Evolutionary conservation across 2,113 vertebrate genomes (phyloP).

Genomic region (Trochalopteron elliotii): DNA sequence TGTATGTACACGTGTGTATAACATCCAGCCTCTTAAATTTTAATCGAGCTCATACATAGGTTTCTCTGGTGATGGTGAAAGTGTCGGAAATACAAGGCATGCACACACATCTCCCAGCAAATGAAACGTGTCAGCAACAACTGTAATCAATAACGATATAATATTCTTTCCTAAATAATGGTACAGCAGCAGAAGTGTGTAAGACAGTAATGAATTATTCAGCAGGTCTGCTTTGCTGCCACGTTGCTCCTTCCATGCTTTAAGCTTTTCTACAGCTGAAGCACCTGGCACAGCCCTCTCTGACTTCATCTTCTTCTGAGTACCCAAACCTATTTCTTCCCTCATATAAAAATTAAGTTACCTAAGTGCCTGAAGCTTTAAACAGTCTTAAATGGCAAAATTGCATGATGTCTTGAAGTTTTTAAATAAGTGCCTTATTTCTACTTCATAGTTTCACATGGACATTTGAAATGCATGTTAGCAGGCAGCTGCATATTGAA

Average conservation of each 20-base stretch:
- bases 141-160: slow-evolving; percentile 79
- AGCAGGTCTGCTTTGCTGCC: slow-evolving; percentile 53
- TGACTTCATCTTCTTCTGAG: slow-evolving; percentile 49
- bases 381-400: slow-evolving; percentile 5
- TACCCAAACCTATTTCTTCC: slow-evolving; percentile 38
- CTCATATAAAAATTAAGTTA: slow-evolving; percentile 30
- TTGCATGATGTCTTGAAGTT: neutral
- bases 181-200: slow-evolving; percentile 53
- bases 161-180: slow-evolving; percentile 78
- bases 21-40: slow-evolving; percentile 46
- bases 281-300: slow-evolving; percentile 60
- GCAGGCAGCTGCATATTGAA: neutral
- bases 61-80: slow-evolving; percentile 33
- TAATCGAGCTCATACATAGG: slow-evolving; percentile 27
- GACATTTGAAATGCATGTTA: neutral
- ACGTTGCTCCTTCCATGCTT: slow-evolving; percentile 47
- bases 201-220: slow-evolving; percentile 77
- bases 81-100: slow-evolving; percentile 46
- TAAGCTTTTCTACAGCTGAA: slow-evolving; percentile 58
- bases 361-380: slow-evolving; percentile 20
- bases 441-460: neutral
- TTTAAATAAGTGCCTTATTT: slow-evolving; percentile 1
- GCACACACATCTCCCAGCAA: slow-evolving; percentile 68
- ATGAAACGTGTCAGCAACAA: slow-evolving; percentile 77
- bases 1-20: neutral